Conservation (phyloP, 2,888 invertebrate genomes). For the Parnassius smintheus region DNA sequence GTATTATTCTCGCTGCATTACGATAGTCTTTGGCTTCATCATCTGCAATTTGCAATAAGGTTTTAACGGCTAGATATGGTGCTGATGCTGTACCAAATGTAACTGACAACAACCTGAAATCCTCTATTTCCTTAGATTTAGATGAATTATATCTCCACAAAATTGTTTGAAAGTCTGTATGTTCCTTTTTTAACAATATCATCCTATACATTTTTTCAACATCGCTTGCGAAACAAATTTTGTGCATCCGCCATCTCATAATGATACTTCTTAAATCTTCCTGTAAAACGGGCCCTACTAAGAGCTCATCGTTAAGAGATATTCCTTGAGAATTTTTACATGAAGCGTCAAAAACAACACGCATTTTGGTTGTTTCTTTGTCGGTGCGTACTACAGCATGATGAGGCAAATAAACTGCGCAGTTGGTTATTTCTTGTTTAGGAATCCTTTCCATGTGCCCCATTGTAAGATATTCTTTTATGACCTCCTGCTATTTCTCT, state of each 20-base stretch:
- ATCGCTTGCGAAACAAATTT: neutral
- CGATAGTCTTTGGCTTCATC: neutral
- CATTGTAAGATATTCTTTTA: conserved; percentile 31
- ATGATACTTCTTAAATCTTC: neutral
- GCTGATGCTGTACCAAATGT: conserved; percentile 8
- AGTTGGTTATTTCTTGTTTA: neutral
- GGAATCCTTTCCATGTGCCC: conserved; percentile 22
- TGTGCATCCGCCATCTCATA: neutral
- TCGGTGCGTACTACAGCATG: conserved; percentile 1
- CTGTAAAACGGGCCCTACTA: too few relatives aligned
- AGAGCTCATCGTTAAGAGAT: too few relatives aligned
- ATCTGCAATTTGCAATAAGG: conserved; percentile 1
- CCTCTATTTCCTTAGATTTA: neutral
- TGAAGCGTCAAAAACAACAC: conserved; percentile 6
- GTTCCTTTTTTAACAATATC: neutral
- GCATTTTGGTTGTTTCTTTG: conserved; percentile 4
- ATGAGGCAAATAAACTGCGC: conserved; percentile 1
- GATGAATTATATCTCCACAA: neutral
- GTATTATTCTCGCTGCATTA: neutral
- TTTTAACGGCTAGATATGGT: conserved; percentile 3
- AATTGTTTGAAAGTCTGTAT: neutral
- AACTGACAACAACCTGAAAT: neutral
- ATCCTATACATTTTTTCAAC: neutral
- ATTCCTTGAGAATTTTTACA: neutral
- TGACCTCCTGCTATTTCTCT: conserved; percentile 29